These are phyloP conservation scores for Isurus oxyrinchus DNA, from an alignment of 2,113 vertebrate genomes.

Conservation along the genomic window DNA sequence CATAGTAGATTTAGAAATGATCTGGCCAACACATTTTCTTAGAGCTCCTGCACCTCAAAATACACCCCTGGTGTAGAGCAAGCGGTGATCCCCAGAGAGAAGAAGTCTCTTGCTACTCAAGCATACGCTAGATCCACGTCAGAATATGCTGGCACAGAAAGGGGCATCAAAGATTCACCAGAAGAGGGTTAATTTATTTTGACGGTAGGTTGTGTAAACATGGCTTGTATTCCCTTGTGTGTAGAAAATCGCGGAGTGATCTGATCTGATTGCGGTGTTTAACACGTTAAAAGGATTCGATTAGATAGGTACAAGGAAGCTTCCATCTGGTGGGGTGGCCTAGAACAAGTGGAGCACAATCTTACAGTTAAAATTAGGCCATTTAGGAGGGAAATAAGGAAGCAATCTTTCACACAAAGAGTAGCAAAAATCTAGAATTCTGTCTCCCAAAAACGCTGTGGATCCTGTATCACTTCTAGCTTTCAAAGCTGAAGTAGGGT, in stretches of 20 bases:
- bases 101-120: not conserved
- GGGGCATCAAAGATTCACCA: not conserved
- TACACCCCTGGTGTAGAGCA: not conserved
- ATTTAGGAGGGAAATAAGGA: not conserved
- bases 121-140: not conserved
- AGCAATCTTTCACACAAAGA: not conserved
- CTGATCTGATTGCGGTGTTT: not conserved
- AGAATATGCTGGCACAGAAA: not conserved
- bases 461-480: not conserved
- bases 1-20: too few species aligned
- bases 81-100: not conserved
- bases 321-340: not conserved
- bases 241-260: not conserved
- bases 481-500: not conserved
- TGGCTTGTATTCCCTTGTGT: not conserved
- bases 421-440: not conserved
- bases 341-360: not conserved
- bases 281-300: not conserved
- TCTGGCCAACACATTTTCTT: too few species aligned
- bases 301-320: not conserved
- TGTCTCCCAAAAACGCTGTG: not conserved
- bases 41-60: too few species aligned
- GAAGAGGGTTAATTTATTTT: not conserved
- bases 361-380: not conserved
- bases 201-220: not conserved